These are phyloP conservation scores for Prosopocoilus inquinatus DNA, from an alignment of 2,888 invertebrate genomes.

Conservation along the genomic window DNA sequence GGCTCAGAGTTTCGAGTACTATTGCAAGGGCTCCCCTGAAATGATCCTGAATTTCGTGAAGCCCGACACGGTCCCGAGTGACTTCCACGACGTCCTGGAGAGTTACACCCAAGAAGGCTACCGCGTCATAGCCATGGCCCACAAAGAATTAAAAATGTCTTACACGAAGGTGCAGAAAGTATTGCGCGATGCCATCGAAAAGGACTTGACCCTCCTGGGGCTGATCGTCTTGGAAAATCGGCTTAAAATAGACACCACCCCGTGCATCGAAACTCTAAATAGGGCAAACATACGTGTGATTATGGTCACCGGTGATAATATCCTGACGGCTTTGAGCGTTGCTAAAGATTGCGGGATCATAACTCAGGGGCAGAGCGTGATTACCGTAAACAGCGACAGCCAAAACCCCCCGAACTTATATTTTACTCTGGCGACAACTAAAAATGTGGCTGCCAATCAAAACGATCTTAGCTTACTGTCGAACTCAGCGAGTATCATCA, in stretches of 20 bases:
- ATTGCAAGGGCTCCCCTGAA: constrained; percentile 75
- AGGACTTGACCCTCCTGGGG: constrained; percentile 78
- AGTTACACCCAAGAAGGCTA: constrained; percentile 90
- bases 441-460: constrained; percentile 30
- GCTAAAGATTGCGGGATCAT: constrained; percentile 90
- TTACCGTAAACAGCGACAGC: constrained; percentile 45
- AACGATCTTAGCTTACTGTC: constrained; percentile 48
- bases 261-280: constrained; percentile 75
- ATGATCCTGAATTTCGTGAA: constrained; percentile 78
- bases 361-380: constrained; percentile 54
- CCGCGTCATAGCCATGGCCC: constrained; percentile 87
- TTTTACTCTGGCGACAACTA: constrained; percentile 51
- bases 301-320: constrained; percentile 96
- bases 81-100: constrained; percentile 75
- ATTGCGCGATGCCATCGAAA: constrained; percentile 76
- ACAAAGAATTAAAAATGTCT: constrained; percentile 67
- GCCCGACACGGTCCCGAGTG: constrained; percentile 75
- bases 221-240: constrained; percentile 94
- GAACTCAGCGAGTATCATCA: constrained; percentile 61
- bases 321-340: constrained; percentile 90
- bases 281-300: constrained; percentile 85
- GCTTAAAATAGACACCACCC: constrained; percentile 83
- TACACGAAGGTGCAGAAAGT: constrained; percentile 74
- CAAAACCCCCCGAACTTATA: constrained; percentile 53
- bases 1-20: constrained; percentile 44